Percentiles rank a stretch among this genome's conserved stretches.
Evolutionary conservation across 2,888 invertebrate genomes (phyloP).

Genomic region (Anorthoa munda): DNA sequence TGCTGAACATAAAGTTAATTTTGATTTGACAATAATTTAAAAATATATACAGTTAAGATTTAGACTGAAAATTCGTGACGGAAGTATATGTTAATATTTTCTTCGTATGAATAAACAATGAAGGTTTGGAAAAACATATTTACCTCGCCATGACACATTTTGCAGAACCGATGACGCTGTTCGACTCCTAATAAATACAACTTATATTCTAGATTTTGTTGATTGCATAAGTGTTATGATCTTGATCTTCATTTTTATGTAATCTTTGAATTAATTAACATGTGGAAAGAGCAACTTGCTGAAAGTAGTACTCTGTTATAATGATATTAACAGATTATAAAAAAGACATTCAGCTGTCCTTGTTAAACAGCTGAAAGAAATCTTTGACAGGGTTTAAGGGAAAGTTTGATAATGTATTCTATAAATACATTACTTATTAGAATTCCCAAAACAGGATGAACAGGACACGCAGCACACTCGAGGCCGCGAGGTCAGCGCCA

Average conservation of each 20-base stretch:
- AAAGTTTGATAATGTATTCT: not conserved
- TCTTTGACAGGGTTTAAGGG: not conserved
- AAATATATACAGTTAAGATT: constrained; percentile 81
- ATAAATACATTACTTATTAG: not conserved
- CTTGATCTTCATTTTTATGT: constrained; percentile 16
- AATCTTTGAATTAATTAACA: not conserved
- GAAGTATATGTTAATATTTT: constrained; percentile 73
- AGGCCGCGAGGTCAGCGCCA: constrained; percentile 30
- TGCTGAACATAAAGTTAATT: constrained; percentile 80
- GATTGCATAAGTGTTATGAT: constrained; percentile 2
- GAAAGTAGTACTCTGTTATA: not conserved
- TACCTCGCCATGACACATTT: constrained; percentile 30
- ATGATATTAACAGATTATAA: too few relatives aligned
- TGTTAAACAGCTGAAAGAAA: not conserved
- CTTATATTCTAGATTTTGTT: constrained; percentile 7
- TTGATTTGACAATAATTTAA: constrained; percentile 69
- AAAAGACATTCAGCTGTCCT: too few relatives aligned
- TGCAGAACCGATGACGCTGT: constrained; percentile 2
- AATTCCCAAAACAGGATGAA: not conserved
- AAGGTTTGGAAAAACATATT: constrained; percentile 38
- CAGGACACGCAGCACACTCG: not conserved
- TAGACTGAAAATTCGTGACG: constrained; percentile 75
- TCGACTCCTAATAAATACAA: constrained; percentile 26
- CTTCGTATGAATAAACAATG: constrained; percentile 66
- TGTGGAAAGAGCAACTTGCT: not conserved